phyloP scores from a whole-genome alignment of 2,797 vertebrate genomes.

The Tauraco hartlaubi region DNA sequence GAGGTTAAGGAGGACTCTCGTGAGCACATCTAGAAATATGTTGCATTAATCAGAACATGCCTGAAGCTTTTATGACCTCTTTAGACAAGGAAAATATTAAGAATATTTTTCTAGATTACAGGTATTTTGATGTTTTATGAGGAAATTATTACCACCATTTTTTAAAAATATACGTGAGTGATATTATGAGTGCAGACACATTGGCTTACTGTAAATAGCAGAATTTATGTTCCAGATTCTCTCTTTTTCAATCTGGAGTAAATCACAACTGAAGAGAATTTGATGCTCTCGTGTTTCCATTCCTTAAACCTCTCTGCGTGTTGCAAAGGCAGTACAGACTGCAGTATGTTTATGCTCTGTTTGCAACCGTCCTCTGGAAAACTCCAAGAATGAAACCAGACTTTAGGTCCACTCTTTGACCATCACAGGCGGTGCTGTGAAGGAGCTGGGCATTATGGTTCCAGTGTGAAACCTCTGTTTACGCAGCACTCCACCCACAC shows the following conservation, averaged over 20 bases:
- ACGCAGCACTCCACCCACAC: neutral
- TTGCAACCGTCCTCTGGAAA: neutral
- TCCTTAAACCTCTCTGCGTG: neutral
- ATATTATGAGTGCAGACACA: neutral
- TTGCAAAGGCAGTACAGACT: neutral
- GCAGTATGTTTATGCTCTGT: neutral
- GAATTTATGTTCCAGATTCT: neutral
- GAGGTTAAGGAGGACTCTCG: neutral
- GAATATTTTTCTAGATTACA: conserved; percentile 39
- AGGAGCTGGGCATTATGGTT: neutral
- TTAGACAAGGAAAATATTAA: conserved; percentile 8
- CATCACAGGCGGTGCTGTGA: neutral
- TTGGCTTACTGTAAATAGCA: neutral
- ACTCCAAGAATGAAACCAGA: neutral
- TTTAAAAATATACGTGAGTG: neutral
- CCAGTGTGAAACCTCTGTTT: conserved; percentile 1
- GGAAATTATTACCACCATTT: neutral
- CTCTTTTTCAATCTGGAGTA: neutral
- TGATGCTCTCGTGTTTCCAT: neutral
- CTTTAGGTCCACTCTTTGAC: neutral
- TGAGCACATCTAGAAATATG: neutral
- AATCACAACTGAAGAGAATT: neutral
- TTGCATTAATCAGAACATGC: conserved; percentile 13
- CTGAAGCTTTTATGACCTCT: conserved; percentile 37
- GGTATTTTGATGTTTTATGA: conserved; percentile 22